A percentile compares a stretch with the other conserved stretches of the same genome.
Conservation (phyloP, 2,888 invertebrate genomes). For the Oxycera nigricornis region DNA sequence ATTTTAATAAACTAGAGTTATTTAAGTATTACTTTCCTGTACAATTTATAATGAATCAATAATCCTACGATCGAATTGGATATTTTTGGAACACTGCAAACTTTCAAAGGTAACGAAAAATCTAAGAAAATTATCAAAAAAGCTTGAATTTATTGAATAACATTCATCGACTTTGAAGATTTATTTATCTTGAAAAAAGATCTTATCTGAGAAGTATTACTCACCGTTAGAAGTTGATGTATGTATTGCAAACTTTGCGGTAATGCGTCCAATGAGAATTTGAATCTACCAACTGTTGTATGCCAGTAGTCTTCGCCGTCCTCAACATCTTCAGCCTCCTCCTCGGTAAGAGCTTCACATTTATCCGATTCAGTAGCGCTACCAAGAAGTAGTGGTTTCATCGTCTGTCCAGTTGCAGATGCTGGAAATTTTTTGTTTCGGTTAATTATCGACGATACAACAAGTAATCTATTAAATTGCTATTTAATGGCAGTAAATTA, state of each 20-base stretch:
- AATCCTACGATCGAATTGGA: no score
- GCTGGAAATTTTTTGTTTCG: conserved; percentile 58
- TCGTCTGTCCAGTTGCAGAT: conserved; percentile 75
- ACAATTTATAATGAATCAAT: no score
- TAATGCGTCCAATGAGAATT: conserved; percentile 86
- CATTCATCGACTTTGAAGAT: no score
- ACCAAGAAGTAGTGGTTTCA: conserved; percentile 77
- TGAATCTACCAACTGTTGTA: conserved; percentile 91
- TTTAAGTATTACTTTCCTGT: no score
- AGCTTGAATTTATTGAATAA: no score
- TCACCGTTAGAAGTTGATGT: conserved; percentile 79
- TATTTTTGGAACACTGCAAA: no score
- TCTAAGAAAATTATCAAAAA: no score
- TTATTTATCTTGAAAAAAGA: no score
- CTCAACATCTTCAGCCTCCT: conserved; percentile 69
- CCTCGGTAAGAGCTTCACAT: conserved; percentile 74
- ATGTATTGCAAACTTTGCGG: conserved; percentile 94
- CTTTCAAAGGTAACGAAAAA: no score
- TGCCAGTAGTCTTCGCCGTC: conserved; percentile 90
- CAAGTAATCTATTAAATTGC: background rate
- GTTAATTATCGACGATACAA: background rate
- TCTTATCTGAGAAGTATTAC: no score
- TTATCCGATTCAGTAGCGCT: conserved; percentile 62
- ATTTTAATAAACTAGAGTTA: no score
- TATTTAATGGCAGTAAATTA: background rate